phyloP scores from a whole-genome alignment of 2,113 vertebrate genomes.

The Polypterus senegalus region DNA sequence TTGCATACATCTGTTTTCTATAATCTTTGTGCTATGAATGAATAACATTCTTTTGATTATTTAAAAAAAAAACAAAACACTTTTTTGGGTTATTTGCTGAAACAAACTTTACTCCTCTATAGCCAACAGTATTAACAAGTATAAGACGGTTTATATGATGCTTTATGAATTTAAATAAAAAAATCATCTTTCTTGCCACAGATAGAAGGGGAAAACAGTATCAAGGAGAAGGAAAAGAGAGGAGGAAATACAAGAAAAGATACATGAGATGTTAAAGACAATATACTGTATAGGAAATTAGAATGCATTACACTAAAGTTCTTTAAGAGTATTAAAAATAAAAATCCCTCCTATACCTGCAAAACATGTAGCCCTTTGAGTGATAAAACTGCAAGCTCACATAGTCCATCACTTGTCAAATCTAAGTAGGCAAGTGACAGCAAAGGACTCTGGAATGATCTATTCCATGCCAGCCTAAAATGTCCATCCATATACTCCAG shows the following conservation, averaged over 20 bases:
- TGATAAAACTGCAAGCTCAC: constrained; percentile 68
- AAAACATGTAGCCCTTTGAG: constrained; percentile 76
- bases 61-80: too few species aligned
- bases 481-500: constrained; percentile 14
- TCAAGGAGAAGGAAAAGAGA: neutral
- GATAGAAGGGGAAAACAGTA: too few species aligned
- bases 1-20: too few species aligned
- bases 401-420: constrained; percentile 67
- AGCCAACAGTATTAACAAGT: too few species aligned
- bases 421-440: constrained; percentile 70
- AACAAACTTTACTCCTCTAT: too few species aligned
- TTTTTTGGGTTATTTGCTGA: too few species aligned
- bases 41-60: too few species aligned
- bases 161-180: too few species aligned
- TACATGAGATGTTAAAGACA: too few species aligned
- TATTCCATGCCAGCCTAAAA: constrained; percentile 63
- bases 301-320: neutral
- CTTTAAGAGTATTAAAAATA: neutral
- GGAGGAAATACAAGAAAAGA: neutral
- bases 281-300: too few species aligned
- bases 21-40: too few species aligned
- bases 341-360: constrained; percentile 46
- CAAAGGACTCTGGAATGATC: constrained; percentile 71
- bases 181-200: too few species aligned
- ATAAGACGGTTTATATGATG: neutral